Base-by-base conservation (phyloP, 2,113 vertebrate species). In the Lophochroa leadbeateri region DNA sequence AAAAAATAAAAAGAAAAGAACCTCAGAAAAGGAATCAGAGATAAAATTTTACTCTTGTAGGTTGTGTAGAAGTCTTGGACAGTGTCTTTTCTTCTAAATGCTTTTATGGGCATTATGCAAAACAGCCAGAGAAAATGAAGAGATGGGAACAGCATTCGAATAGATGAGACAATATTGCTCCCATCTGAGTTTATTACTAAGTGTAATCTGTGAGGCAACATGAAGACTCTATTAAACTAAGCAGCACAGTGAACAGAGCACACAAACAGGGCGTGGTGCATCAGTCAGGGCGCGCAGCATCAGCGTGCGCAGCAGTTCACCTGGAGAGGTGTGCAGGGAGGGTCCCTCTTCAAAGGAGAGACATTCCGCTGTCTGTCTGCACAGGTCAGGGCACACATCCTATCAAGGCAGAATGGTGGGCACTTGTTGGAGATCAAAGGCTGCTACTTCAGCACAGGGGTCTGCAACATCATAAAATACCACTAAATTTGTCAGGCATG, bases 161-260 rank as follows among this genome's bases (percentile, higher is more conserved):
- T 13, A 79, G 39, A 71, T 58, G 25, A 91, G 72, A 90, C 37
- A 69, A 23, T 57, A 77, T 70, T 95, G 35, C 23, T 91, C 21
- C 49, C 44, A 19, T 65, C 57, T 47, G 86, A 88, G n/a, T 90
- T 90, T 65, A 65, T 49, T 86, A 39, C 39, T 57, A 92, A 88
- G 11, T n/a, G 9, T 39, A 55, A 92, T 50, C 19, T 64, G 27
- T 86, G 50, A 86, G 24, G 31, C 50, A 88, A 81, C 21, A 41
- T 65, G 31, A 90, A 77, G n/a, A 74, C 86, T 63, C 8, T 72
- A 55, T 76, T 95, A 68, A 80, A 25, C 53, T 69, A 60, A n/a
- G 57, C 33, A 58, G 19, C 55, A n/a, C 55, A 58, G 6, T 23
- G 33, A 58, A 23, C 33, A 23, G 20, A n/a, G 33, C 33, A n/a